Percentiles rank a stretch among this genome's conserved stretches.
These are phyloP conservation scores for Zelostemma sp. DNA, from an alignment of 1,140 invertebrate genomes.

Conservation along the genomic window DNA sequence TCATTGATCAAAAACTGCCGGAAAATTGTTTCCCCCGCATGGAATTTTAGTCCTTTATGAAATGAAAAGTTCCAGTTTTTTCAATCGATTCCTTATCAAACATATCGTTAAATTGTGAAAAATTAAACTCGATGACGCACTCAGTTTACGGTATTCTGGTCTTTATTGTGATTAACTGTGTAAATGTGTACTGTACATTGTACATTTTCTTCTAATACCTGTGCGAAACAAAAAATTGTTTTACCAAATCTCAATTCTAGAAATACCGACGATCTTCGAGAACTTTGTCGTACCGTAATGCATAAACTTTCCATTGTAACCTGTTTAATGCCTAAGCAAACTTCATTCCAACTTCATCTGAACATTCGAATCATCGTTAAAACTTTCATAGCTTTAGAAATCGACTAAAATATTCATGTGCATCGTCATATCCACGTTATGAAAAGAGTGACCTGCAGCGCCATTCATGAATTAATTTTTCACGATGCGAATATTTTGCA, in stretches of 20 bases:
- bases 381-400: conserved; percentile 48
- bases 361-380: conserved; percentile 38
- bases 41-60: too few relatives aligned
- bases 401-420: conserved; percentile 15
- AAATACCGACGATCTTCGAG: conserved; percentile 47
- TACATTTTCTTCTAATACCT: conserved; percentile 52
- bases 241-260: conserved; percentile 47
- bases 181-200: conserved; percentile 54
- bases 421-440: neutral
- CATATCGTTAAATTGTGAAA: conserved; percentile 10
- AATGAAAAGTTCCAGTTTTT: conserved; percentile 29
- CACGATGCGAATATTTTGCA: too few relatives aligned
- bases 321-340: conserved; percentile 52
- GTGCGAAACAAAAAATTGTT: conserved; percentile 50
- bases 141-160: conserved; percentile 23
- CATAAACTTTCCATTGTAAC: conserved; percentile 54
- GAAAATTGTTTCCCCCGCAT: conserved; percentile 8
- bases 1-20: too few relatives aligned
- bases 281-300: conserved; percentile 53
- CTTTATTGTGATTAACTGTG: conserved; percentile 38
- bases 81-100: conserved; percentile 9
- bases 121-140: neutral
- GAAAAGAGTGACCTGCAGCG: neutral
- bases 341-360: conserved; percentile 49
- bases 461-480: too few relatives aligned